phyloP scores from a whole-genome alignment of 2,888 invertebrate species.

The Cheilosia vulpina region DNA sequence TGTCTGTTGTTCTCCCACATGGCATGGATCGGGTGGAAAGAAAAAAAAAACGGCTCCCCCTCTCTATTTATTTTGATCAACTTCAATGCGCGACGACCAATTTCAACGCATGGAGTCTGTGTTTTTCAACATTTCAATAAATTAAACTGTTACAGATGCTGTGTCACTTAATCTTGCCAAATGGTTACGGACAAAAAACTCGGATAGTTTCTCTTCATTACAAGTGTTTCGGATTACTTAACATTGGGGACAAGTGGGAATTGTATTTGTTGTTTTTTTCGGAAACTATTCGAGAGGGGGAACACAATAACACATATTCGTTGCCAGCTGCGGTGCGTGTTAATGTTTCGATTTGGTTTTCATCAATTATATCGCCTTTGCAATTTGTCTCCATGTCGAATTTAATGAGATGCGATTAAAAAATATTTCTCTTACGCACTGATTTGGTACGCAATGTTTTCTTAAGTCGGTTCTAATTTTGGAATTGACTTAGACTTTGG shows the following conservation, averaged over 20 bases:
- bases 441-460: background rate
- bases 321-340: conserved; percentile 54
- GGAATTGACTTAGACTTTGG: background rate
- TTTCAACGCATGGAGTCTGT: conserved; percentile 27
- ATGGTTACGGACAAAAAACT: conserved; percentile 19
- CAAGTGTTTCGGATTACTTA: conserved; percentile 53
- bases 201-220: conserved; percentile 35
- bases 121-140: conserved; percentile 62
- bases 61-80: conserved; percentile 24
- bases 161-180: conserved; percentile 58
- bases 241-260: conserved; percentile 46
- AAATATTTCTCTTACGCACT: conserved; percentile 19
- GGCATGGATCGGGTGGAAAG: background rate
- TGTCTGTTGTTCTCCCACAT: conserved; percentile 32
- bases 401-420: conserved; percentile 36
- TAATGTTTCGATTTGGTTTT: conserved; percentile 49
- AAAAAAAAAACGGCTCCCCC: background rate
- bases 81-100: conserved; percentile 24
- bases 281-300: conserved; percentile 29
- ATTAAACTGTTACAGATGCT: conserved; percentile 54
- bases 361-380: conserved; percentile 48
- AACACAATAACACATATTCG: conserved; percentile 6
- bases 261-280: conserved; percentile 12
- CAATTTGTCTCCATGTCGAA: conserved; percentile 54
- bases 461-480: background rate